Evolutionary conservation across 2,888 invertebrate genomes (phyloP).

Genomic region (Hirtodrosophila cameraria): DNA sequence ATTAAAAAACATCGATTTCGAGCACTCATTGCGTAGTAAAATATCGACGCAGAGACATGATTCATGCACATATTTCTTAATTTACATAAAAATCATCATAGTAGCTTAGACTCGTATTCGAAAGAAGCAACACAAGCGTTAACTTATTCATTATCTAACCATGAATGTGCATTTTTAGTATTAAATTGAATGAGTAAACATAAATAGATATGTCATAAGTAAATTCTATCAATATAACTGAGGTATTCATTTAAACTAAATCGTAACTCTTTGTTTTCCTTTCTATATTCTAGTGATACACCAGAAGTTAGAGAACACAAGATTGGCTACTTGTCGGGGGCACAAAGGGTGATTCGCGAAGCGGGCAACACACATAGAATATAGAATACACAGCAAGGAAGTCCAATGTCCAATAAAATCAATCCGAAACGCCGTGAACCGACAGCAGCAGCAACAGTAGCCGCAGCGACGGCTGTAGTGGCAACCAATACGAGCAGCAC

Average conservation of each 20-base stretch:
- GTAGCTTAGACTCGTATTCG: neutral
- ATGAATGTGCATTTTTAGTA: neutral
- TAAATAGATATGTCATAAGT: neutral
- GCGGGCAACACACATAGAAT: conserved; percentile 22
- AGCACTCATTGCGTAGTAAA: too few relatives aligned
- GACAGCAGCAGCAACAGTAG: conserved; percentile 73
- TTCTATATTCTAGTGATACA: too few relatives aligned
- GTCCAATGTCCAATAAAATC: conserved; percentile 84
- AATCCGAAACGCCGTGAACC: conserved; percentile 84
- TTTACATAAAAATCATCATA: neutral
- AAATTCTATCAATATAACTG: too few relatives aligned
- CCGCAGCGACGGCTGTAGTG: conserved; percentile 71
- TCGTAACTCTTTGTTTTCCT: too few relatives aligned
- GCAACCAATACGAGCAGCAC: conserved; percentile 70
- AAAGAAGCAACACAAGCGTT: neutral
- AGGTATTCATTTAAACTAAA: too few relatives aligned
- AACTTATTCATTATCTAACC: neutral
- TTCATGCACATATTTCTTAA: too few relatives aligned
- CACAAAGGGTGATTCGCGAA: conserved; percentile 19
- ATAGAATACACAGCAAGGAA: conserved; percentile 35
- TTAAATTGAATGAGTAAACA: neutral
- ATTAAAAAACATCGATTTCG: too few relatives aligned
- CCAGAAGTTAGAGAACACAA: neutral
- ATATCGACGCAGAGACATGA: too few relatives aligned
- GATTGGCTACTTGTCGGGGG: conserved; percentile 8